Base-by-base conservation (phyloP, 2,797 vertebrate genomes). In the Phylloscopus collybita region DNA sequence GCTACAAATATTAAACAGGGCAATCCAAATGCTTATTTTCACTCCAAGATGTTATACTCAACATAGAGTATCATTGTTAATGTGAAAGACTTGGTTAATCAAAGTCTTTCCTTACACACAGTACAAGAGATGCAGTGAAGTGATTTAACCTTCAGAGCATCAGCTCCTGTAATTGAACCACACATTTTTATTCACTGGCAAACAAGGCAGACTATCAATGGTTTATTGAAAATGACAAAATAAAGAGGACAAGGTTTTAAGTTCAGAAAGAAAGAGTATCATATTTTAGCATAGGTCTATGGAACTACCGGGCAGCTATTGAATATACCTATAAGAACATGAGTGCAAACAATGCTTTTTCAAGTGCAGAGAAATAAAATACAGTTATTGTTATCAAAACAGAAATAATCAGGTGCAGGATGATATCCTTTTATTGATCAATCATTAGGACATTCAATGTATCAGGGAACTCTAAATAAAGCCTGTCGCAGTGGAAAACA, bases 111-210 rank as follows among this genome's bases (percentile, higher is more conserved):
- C 76, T 97, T 95, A 83, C 61, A 81, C 3, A 88, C 88, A 96
- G n/a, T 56, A 90, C 44, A 91, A 95, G 94, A 91, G 92, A 90
- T 3, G 0, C 60, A 72, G 60, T 85, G 47, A 96, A 96, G 90
- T 95, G 70, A 90, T 97, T 97, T 97, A 95, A 94, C 85, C 88
- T 97, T 97, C 86, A 97, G 54, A 94, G 53, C 54, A 95, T 62
- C 54, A 92, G 67, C 47, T 96, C 85, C 83, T 95, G 30, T 96
- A 95, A 95, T 89, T 96, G 94, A 95, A 87, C 76, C 69, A 91
- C 66, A 78, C 50, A 93, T 71, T 95, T 93, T 93, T 87, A 89
- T 96, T 97, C 90, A 89, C 34, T 90, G 36, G 51, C 54, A 90
- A 93, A 94, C 53, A 91, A 92, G 62, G 72, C 44, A 84, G 49